These are phyloP conservation scores for Malurus melanocephalus DNA, from an alignment of 2,113 vertebrate species.

Conservation along the genomic window DNA sequence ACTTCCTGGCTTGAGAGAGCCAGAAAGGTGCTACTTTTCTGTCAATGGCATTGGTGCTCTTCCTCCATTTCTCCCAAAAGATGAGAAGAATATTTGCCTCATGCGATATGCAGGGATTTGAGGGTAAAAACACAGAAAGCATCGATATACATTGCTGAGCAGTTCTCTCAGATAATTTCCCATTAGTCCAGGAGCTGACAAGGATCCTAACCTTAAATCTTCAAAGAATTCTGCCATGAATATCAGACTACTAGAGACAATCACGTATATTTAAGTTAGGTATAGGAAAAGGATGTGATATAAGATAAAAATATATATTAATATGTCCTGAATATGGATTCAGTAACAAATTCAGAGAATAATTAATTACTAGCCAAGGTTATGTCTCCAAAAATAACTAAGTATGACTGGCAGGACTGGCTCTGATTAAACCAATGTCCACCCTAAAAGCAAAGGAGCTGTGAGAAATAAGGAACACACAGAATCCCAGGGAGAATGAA, in stretches of 20 bases:
- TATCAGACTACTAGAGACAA: neutral
- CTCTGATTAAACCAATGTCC: slow-evolving; percentile 7
- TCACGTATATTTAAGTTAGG: neutral
- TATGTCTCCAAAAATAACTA: neutral
- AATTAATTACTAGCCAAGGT: slow-evolving; percentile 13
- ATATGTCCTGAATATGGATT: neutral
- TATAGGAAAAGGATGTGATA: neutral
- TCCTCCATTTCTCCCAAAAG: neutral
- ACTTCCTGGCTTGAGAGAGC: neutral
- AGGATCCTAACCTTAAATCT: neutral
- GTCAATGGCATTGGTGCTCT: neutral
- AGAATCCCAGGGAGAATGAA: slow-evolving; percentile 42
- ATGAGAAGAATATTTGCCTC: neutral
- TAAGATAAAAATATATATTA: neutral
- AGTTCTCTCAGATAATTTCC: neutral
- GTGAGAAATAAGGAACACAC: slow-evolving; percentile 5
- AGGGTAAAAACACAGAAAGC: neutral
- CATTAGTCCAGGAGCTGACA: neutral
- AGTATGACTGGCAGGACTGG: neutral
- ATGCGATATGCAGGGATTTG: neutral
- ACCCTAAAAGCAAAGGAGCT: neutral
- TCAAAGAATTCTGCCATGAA: neutral
- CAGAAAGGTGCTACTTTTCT: neutral
- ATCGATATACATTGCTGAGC: neutral
- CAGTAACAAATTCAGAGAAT: slow-evolving; percentile 6